Evolutionary conservation across 2,113 vertebrate species (phyloP), one percentile per base, ranked within the genome.

Genomic region (Microcebus jonahi): DNA sequence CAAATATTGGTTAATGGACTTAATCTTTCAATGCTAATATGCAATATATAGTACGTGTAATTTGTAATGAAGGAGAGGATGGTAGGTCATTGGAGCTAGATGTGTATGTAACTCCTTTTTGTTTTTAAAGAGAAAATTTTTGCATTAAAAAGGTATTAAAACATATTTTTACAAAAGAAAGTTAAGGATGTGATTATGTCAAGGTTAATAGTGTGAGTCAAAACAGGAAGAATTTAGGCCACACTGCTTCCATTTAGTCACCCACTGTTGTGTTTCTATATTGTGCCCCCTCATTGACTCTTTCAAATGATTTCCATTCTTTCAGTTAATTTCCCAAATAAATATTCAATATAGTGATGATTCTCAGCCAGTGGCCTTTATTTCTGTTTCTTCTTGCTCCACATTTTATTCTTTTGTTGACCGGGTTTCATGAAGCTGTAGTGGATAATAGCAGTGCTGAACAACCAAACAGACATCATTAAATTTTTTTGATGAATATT

Each of bases 301-400:
- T 59, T 79, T 25, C 12, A 79, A 85, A 27, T 25, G 13, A 67
- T 85, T 85, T 21, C 10, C 8, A 61, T 88, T 45, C 29, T 94
- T 89, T 75, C 86, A 80, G 45, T 67, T 84, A n/a, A 80, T 81
- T 94, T 94, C 71, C 39, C 45, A 89, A 65, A 77, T 79, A 45
- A 59, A 59, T 29, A 76, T 68, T 79, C 61, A 87, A 23, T 70
- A 79, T 79, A 68, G 6, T 67, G 55, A 67, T 65, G 29, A 73
- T 84, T 77, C 36, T 50, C 71, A 79, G 29, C 20, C 11, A 68
- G 1, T 36, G 17, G 23, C 8, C 8, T 59, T 84, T 42, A 77
- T 70, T 86, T 88, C 82, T 71, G 5, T 91, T 91, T 93, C 77
- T 86, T 84, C 73, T 61, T 65, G 6, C n/a, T 67, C 8, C 13